Conservation (phyloP, 1,140 invertebrate genomes). For the Euura lappo region DNA sequence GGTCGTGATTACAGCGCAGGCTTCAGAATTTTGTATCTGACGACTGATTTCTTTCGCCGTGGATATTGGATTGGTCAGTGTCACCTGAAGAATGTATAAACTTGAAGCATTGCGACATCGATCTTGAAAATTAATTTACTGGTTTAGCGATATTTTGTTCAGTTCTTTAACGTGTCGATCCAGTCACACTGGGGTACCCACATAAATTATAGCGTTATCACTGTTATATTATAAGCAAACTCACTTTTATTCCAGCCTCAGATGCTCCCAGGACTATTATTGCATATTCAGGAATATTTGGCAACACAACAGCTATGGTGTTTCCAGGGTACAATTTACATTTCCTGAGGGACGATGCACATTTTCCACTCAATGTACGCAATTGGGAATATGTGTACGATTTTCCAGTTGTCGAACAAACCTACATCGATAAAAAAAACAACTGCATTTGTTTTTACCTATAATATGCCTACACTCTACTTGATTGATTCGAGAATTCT, state of each 20-base stretch:
- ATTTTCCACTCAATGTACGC: conserved; percentile 63
- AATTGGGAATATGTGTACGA: conserved; percentile 73
- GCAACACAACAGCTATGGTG: conserved; percentile 69
- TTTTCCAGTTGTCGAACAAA: conserved; percentile 69
- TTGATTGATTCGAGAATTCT: too few relatives aligned
- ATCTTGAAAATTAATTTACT: too few relatives aligned
- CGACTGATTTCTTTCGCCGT: conserved; percentile 71
- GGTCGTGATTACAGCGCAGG: conserved; percentile 70
- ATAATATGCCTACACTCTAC: too few relatives aligned
- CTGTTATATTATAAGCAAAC: not conserved
- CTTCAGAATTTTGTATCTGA: conserved; percentile 69
- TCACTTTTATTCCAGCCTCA: conserved; percentile 69
- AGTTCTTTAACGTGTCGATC: not conserved
- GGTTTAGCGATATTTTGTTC: not conserved
- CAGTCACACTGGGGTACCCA: too few relatives aligned
- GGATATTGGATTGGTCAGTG: conserved; percentile 27
- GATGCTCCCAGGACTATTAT: conserved; percentile 69
- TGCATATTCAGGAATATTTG: conserved; percentile 77
- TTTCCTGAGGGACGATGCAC: conserved; percentile 69
- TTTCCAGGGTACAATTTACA: conserved; percentile 71
- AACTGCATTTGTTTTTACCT: too few relatives aligned
- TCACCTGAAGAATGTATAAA: conserved; percentile 21
- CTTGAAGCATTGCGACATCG: too few relatives aligned
- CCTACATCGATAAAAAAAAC: conserved; percentile 50
- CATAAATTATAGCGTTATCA: too few relatives aligned